Conservation (phyloP, 1,140 invertebrate genomes). For the Nixonia krombeini region DNA sequence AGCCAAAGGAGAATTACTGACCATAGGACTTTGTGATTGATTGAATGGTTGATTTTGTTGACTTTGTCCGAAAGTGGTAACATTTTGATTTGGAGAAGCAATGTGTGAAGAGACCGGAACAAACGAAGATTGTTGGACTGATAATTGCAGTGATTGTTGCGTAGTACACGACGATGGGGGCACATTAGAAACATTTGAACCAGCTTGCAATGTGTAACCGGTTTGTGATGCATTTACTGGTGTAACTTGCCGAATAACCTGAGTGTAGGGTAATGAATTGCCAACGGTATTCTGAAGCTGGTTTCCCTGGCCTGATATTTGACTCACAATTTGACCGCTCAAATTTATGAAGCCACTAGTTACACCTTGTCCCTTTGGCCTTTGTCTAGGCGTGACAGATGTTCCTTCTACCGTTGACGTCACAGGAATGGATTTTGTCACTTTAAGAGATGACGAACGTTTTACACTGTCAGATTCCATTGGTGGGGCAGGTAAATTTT, state of each 20-base stretch:
- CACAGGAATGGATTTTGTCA: slow-evolving; percentile 69
- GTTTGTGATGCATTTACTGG: slow-evolving; percentile 54
- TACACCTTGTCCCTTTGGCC: slow-evolving; percentile 80
- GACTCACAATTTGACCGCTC: slow-evolving; percentile 65
- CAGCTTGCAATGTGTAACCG: slow-evolving; percentile 34
- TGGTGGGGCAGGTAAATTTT: slow-evolving; percentile 76
- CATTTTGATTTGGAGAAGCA: slow-evolving; percentile 59
- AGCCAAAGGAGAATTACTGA: slow-evolving; percentile 61
- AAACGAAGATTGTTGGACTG: slow-evolving; percentile 52
- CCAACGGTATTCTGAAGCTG: slow-evolving; percentile 50
- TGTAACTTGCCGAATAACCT: slow-evolving; percentile 55
- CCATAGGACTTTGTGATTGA: slow-evolving; percentile 65
- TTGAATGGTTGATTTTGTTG: slow-evolving; percentile 48
- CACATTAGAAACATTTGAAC: slow-evolving; percentile 28
- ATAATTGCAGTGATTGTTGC: slow-evolving; percentile 52
- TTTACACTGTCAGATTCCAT: slow-evolving; percentile 78
- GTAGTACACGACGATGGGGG: slow-evolving; percentile 37
- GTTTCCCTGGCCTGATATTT: slow-evolving; percentile 68
- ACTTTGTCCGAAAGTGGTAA: slow-evolving; percentile 50
- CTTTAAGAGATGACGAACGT: slow-evolving; percentile 73
- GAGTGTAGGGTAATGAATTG: slow-evolving; percentile 56
- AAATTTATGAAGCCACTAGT: slow-evolving; percentile 66
- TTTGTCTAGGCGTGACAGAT: slow-evolving; percentile 86
- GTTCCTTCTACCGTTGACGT: slow-evolving; percentile 78
- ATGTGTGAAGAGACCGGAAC: slow-evolving; percentile 58